Base-by-base conservation (phyloP, 1,140 invertebrate species). In the Liolophura sinensis region DNA sequence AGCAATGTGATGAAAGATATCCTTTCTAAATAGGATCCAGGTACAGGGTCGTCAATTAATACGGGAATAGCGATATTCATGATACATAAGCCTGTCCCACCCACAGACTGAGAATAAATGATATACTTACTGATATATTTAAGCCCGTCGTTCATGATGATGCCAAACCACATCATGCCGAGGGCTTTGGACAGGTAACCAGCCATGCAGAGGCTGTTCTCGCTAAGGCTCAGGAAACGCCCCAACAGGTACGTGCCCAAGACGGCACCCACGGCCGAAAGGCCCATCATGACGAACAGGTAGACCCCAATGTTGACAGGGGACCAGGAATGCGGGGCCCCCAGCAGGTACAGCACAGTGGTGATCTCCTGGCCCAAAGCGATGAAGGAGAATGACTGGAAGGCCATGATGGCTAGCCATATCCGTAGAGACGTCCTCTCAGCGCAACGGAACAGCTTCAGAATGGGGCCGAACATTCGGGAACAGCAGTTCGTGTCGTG, bases 81-180 rank as follows among this genome's bases (percentile, higher is more conserved):
- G 31, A 40, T 40, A 40, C 31, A 40, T 40, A 40, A 40, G 31
- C 31, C 31, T 40, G 31, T 40, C 31, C 31, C 31, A 40, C 31
- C 3, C 31, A 40, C 3, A 5, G 3, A 9, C 31, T 40, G 3
- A 40, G 31, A 9, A 5, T 40, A 40, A 40, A 40, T 40, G 3
- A 40, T 40, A 9, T 40, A 40, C 31, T 40, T 40, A 40, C 31
- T 40, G 3, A 40, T 40, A 40, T 40, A 40, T 9, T 40, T 40
- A 40, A 40, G 31, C 9, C 31, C 31, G 31, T 40, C 31, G 31
- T 40, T 79, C 15, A 76, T 72, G 20, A 80, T 69, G 12, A 79
- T 73, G 62, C 78, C 77, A 64, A 81, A 75, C 79, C 79, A 81
- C 20, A 81, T 52, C 1, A 78, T 81, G 54, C 79, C 79, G n/a